phyloP scores from a whole-genome alignment of 2,888 invertebrate species.

The Panorpa germanica region DNA sequence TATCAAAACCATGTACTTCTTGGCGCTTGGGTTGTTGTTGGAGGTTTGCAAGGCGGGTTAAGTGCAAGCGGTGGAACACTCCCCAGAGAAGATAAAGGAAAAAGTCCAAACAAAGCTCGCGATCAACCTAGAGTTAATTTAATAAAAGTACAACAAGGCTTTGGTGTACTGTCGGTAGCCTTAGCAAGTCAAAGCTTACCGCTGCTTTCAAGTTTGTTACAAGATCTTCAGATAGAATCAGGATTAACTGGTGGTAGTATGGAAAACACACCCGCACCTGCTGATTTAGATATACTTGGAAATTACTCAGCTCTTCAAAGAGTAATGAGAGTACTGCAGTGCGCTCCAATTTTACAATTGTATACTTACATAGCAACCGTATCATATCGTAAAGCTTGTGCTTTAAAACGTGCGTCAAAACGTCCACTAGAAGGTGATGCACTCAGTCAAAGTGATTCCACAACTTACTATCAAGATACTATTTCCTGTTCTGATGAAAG shows the following conservation, averaged over 20 bases:
- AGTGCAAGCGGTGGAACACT: slow-evolving; percentile 40
- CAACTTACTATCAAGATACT: slow-evolving; percentile 92
- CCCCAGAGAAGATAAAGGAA: slow-evolving; percentile 20
- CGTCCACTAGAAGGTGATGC: slow-evolving; percentile 66
- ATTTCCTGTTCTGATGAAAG: slow-evolving; percentile 82
- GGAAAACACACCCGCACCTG: slow-evolving; percentile 18
- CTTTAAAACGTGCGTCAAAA: slow-evolving; percentile 58
- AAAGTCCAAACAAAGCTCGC: slow-evolving; percentile 28
- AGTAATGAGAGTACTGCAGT: slow-evolving; percentile 28
- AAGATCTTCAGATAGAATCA: slow-evolving; percentile 23
- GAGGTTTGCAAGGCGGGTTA: slow-evolving; percentile 70
- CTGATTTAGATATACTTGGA: slow-evolving; percentile 24
- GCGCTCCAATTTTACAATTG: slow-evolving; percentile 35
- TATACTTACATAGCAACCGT: slow-evolving; percentile 76
- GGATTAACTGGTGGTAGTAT: slow-evolving; percentile 17
- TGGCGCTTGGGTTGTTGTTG: slow-evolving; percentile 73
- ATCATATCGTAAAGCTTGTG: slow-evolving; percentile 79
- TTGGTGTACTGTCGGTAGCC: slow-evolving; percentile 78
- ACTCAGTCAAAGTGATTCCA: slow-evolving; percentile 74
- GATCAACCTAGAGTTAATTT: slow-evolving; percentile 41
- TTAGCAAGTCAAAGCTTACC: slow-evolving; percentile 71
- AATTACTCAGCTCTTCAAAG: slow-evolving; percentile 26
- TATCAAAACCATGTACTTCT: slow-evolving; percentile 80
- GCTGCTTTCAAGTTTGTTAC: slow-evolving; percentile 27
- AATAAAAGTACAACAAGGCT: slow-evolving; percentile 62